Evolutionary conservation across 2,113 vertebrate species (phyloP).

Genomic region (Scopus umbretta): DNA sequence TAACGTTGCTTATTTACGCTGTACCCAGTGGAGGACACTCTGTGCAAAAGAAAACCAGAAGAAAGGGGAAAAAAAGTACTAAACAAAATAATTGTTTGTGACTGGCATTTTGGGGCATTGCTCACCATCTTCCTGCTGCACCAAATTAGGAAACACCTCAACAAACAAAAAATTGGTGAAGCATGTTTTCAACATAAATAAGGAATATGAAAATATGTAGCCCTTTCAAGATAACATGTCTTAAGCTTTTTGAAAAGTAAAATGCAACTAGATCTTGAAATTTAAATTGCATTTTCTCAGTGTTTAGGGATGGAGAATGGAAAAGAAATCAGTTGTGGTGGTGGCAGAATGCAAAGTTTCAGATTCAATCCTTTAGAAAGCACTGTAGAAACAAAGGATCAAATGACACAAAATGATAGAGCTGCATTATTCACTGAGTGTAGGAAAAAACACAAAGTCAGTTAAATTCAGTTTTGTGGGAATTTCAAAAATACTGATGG

Average conservation of each 20-base stretch:
- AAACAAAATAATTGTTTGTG: neutral
- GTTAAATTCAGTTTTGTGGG: neutral
- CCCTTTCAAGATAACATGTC: neutral
- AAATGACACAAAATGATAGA: neutral
- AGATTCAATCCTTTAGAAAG: neutral
- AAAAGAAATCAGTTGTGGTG: neutral
- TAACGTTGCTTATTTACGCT: neutral
- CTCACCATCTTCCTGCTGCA: neutral
- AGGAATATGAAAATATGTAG: neutral
- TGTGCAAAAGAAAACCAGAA: neutral
- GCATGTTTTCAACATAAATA: neutral
- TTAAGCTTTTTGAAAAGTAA: neutral
- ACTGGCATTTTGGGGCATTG: neutral
- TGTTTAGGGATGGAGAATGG: neutral
- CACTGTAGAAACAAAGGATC: neutral
- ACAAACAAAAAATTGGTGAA: neutral
- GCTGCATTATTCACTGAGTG: neutral
- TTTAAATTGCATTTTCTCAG: neutral
- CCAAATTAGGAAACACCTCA: neutral
- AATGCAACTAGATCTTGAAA: neutral
- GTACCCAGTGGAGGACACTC: neutral
- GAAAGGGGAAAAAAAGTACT: neutral
- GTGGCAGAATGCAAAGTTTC: neutral
- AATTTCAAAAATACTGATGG: neutral
- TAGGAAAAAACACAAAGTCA: neutral